Evolutionary conservation across 1,140 invertebrate species (phyloP), one percentile per base, ranked within the genome.

Genomic region (Drosophila pseudoobscura): DNA sequence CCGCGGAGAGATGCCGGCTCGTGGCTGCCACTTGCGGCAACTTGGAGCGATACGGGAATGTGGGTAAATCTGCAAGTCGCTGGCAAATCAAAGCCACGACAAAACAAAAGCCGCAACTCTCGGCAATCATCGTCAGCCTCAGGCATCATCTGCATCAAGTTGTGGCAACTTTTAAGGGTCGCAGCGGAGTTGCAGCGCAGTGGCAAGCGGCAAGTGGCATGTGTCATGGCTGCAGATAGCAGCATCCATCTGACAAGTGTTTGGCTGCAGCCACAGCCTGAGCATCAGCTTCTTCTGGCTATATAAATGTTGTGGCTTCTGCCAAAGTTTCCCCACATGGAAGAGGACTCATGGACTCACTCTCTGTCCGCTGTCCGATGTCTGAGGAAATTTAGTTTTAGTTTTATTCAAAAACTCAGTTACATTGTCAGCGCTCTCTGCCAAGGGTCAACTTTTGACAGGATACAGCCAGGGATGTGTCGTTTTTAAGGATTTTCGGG

Each of bases 41-140:
- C 66, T 63, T 61, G 62, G 62, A 55, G 49, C 52, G 76, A 72
- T 72, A 59, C 73, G 82, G 50, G 75, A 75, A 78, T 85, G 74
- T 82, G 78, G 82, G 68, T 75, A 66, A 85, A 65, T 66, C 75
- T 52, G 77, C 77, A 70, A 78, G 75, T 76, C 58, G 82, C 63
- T 69, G 45, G 69, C 78, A 87, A 69, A 80, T 72, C 74, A 63
- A 68, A 55, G 59, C 59, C 52, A 69, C 56, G 65, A 57, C 63
- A 69, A 74, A 74, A 74, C 71, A 74, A 74, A 61, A 62, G 51
- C 56, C 55, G 29, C 51, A 74, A 72, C 46, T 75, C 49, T 31
- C 49, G 63, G 22, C 56, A 58, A 66, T 55, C 68, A 72, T 49
- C 57, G 46, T 64, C 65, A 56, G 47, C 43, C 54, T 64, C 63